These are phyloP conservation scores for Ennomos quercinarius DNA, from an alignment of 2,888 invertebrate genomes.

Conservation along the genomic window DNA sequence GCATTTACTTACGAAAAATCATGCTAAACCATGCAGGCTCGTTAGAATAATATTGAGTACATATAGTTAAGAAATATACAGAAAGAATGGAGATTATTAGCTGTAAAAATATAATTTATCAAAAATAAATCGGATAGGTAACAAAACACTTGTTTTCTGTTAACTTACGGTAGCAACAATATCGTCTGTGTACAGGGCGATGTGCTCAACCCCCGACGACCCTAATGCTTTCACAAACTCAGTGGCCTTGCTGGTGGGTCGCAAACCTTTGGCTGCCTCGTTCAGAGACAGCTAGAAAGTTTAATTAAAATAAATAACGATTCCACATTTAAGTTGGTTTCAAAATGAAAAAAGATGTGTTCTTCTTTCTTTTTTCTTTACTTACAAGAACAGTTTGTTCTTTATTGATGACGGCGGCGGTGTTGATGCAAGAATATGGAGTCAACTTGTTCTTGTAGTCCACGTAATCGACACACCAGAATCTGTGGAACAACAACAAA, in stretches of 20 bases:
- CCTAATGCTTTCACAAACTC: slow-evolving; percentile 74
- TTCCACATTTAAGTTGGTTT: background rate
- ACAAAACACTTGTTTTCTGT: too few species aligned
- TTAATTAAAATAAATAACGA: slow-evolving; percentile 31
- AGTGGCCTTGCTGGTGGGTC: slow-evolving; percentile 69
- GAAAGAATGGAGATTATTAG: too few species aligned
- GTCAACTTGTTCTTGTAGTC: slow-evolving; percentile 98
- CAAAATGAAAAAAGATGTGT: background rate
- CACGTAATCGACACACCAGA: slow-evolving; percentile 99
- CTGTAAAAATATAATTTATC: too few species aligned
- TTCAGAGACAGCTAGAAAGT: slow-evolving; percentile 78
- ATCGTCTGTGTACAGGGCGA: slow-evolving; percentile 76
- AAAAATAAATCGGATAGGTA: too few species aligned
- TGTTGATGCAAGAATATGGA: slow-evolving; percentile 96
- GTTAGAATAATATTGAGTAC: too few species aligned
- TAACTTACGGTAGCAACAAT: slow-evolving; percentile 71
- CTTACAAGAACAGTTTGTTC: slow-evolving; percentile 96
- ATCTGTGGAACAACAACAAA: slow-evolving; percentile 77
- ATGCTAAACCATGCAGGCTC: too few species aligned
- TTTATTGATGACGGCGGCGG: slow-evolving; percentile 97
- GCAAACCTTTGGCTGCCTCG: slow-evolving; percentile 72
- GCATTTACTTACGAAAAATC: too few species aligned
- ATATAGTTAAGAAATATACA: too few species aligned
- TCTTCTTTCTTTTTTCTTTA: slow-evolving; percentile 16
- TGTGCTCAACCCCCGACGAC: slow-evolving; percentile 72